Percentiles rank a stretch among this genome's conserved stretches.
Evolutionary conservation across 1,140 invertebrate genomes (phyloP).

Genomic region (Drosophila bocqueti): DNA sequence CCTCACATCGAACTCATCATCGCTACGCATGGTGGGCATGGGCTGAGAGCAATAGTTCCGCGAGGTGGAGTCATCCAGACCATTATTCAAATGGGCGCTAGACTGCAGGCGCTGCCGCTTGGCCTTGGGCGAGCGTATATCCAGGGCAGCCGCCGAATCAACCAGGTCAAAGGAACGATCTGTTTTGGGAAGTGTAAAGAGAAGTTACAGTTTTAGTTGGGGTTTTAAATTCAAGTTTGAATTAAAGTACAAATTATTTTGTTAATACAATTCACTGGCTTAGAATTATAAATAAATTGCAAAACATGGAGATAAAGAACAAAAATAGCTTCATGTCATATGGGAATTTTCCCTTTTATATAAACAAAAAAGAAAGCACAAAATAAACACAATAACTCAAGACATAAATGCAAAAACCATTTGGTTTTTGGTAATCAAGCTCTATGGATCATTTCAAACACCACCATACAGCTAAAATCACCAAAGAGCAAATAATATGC

Average conservation of each 20-base stretch:
- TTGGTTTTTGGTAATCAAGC: constrained; percentile 85
- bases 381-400: constrained; percentile 35
- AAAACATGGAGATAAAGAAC: neutral
- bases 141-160: constrained; percentile 76
- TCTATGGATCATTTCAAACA: constrained; percentile 73
- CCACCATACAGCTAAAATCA: constrained; percentile 85
- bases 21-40: constrained; percentile 75
- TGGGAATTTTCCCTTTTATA: neutral
- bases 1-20: constrained; percentile 80
- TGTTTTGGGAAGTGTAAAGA: constrained; percentile 7
- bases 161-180: constrained; percentile 81
- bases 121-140: constrained; percentile 73
- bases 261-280: neutral
- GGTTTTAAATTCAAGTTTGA: neutral
- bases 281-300: neutral
- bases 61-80: constrained; percentile 78
- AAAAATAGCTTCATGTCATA: neutral
- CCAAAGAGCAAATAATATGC: constrained; percentile 85
- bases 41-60: constrained; percentile 83
- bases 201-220: neutral
- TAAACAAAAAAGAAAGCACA: neutral
- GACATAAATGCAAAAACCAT: constrained; percentile 81
- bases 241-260: neutral
- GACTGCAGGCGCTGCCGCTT: constrained; percentile 79
- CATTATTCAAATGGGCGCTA: constrained; percentile 70